Conservation (phyloP, 2,888 invertebrate species). For the Stenchaetothrips biformis region DNA sequence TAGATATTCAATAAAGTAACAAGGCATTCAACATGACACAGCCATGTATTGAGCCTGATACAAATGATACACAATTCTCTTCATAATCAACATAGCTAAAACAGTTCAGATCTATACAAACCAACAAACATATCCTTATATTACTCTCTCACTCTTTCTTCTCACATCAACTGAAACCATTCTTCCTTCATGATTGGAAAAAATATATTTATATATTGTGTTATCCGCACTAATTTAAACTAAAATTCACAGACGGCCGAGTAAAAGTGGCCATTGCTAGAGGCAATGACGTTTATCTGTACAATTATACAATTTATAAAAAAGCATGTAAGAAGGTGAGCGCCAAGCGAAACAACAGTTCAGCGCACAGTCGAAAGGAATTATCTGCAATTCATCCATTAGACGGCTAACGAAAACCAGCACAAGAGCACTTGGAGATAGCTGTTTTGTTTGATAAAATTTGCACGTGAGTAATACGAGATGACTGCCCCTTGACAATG, state of each 20-base stretch:
- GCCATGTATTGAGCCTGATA: conserved; percentile 23
- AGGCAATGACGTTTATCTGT: neutral
- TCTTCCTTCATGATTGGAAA: neutral
- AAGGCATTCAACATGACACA: conserved; percentile 22
- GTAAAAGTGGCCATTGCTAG: neutral
- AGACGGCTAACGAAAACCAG: too few relatives aligned
- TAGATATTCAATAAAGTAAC: conserved; percentile 10
- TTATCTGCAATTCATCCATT: too few relatives aligned
- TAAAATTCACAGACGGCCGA: neutral
- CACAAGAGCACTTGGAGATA: too few relatives aligned
- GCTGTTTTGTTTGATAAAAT: too few relatives aligned
- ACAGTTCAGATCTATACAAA: neutral
- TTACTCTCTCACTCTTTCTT: neutral
- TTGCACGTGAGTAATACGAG: too few relatives aligned
- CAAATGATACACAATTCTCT: conserved; percentile 9
- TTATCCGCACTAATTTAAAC: neutral
- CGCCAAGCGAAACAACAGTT: too few relatives aligned
- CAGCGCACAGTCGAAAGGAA: too few relatives aligned
- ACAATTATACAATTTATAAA: neutral
- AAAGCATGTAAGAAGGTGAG: neutral
- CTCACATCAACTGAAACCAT: neutral
- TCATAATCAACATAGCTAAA: neutral
- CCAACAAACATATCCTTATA: neutral
- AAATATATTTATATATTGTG: neutral
- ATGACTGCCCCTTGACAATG: too few relatives aligned